Evolutionary conservation across 2,113 vertebrate species (phyloP).

Genomic region (Poeciliopsis occidentalis): DNA sequence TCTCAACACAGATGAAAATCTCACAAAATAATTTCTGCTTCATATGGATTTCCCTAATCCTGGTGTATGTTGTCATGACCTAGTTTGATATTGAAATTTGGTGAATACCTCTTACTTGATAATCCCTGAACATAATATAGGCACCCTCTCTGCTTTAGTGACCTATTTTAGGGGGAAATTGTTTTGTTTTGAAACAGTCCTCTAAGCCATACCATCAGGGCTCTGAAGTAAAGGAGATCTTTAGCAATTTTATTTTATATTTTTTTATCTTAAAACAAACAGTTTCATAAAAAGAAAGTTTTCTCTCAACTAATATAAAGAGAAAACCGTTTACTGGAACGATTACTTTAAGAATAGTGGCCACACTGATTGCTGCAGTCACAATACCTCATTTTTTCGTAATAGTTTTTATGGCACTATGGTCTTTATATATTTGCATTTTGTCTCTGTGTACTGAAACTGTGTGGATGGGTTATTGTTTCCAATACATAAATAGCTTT

Average conservation of each 20-base stretch:
- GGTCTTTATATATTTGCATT: conserved; percentile 45
- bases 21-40: conserved; percentile 56
- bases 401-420: conserved; percentile 70
- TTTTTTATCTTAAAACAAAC: conserved; percentile 29
- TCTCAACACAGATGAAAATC: conserved; percentile 53
- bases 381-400: conserved; percentile 54
- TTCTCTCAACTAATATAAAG: conserved; percentile 9
- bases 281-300: not conserved
- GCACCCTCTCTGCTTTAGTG: conserved; percentile 47
- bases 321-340: conserved; percentile 14
- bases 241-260: conserved; percentile 1
- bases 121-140: conserved; percentile 64
- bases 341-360: conserved; percentile 24
- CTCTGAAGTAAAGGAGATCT: conserved; percentile 11
- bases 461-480: conserved; percentile 71
- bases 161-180: conserved; percentile 58
- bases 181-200: conserved; percentile 52
- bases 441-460: conserved; percentile 69
- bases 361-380: conserved; percentile 5
- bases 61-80: conserved; percentile 61
- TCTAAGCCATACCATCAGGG: conserved; percentile 38
- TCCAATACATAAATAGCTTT: conserved; percentile 70
- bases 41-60: conserved; percentile 70
- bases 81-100: conserved; percentile 63
- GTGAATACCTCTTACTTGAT: conserved; percentile 60